A percentile compares a stretch with the other conserved stretches of the same genome.
Evolutionary conservation across 2,888 invertebrate genomes (phyloP).

Genomic region (Volucella zonaria): DNA sequence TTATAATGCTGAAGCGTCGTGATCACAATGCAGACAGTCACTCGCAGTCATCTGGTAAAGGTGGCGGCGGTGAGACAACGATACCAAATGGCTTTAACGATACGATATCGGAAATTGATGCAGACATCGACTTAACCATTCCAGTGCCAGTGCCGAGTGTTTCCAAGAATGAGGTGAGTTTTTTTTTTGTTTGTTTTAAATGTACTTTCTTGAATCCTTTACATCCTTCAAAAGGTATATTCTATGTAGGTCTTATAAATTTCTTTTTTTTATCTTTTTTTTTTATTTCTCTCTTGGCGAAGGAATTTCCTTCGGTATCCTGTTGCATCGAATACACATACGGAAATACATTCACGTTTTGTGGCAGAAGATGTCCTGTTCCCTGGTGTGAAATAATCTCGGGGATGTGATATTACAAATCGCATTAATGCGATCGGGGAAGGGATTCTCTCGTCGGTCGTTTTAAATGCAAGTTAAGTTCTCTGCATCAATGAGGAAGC

Average conservation of each 20-base stretch:
- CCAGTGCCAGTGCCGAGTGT: conserved; percentile 84
- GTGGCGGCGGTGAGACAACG: conserved; percentile 85
- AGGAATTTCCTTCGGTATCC: conserved; percentile 28
- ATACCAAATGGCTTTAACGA: conserved; percentile 92
- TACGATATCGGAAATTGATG: conserved; percentile 92
- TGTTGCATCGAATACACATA: conserved; percentile 51
- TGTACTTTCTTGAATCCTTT: neutral
- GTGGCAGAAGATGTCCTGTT: conserved; percentile 41
- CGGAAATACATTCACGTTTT: conserved; percentile 60
- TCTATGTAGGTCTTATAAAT: neutral
- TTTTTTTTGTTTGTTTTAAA: neutral
- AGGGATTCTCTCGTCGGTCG: conserved; percentile 42
- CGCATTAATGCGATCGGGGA: conserved; percentile 63
- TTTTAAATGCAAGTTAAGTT: conserved; percentile 50
- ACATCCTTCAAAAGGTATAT: neutral
- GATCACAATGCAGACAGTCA: conserved; percentile 83
- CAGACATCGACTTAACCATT: conserved; percentile 87
- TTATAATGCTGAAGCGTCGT: conserved; percentile 87
- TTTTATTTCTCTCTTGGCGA: conserved; percentile 1
- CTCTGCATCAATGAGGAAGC: conserved; percentile 18
- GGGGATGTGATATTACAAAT: conserved; percentile 71
- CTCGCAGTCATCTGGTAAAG: conserved; percentile 85
- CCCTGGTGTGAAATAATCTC: conserved; percentile 64
- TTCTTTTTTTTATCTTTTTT: neutral
- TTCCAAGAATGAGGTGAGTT: conserved; percentile 82